These are phyloP conservation scores for Metopia argyrocephala DNA, from an alignment of 2,888 invertebrate species.

Conservation along the genomic window DNA sequence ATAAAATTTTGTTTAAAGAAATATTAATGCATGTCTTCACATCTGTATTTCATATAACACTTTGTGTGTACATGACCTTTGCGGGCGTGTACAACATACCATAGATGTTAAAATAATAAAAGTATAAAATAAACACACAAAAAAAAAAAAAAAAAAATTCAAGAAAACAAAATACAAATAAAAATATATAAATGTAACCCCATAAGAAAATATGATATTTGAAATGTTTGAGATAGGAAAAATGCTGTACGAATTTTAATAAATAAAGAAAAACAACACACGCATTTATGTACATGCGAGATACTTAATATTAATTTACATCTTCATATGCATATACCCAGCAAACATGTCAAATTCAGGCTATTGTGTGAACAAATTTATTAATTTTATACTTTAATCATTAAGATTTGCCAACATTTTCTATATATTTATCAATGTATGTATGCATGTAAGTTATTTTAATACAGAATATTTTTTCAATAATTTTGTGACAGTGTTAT, in stretches of 20 bases:
- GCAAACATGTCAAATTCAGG: too few relatives aligned
- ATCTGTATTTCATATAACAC: neutral
- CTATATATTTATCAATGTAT: too few relatives aligned
- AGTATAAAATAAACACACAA: too few relatives aligned
- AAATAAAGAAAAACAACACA: slow-evolving; percentile 4
- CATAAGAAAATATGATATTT: slow-evolving; percentile 42
- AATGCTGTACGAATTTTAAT: slow-evolving; percentile 62
- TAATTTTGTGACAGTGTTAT: too few relatives aligned
- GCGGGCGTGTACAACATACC: neutral
- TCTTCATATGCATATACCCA: too few relatives aligned
- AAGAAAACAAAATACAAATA: neutral
- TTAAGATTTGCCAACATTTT: too few relatives aligned
- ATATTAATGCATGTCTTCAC: neutral
- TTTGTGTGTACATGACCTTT: neutral
- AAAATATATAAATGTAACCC: slow-evolving; percentile 31
- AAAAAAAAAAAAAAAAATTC: neutral
- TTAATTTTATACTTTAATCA: too few relatives aligned
- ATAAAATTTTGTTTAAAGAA: neutral
- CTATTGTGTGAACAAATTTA: too few relatives aligned
- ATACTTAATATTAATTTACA: too few relatives aligned
- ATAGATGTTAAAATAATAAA: neutral
- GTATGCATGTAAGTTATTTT: too few relatives aligned
- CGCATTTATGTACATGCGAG: neutral
- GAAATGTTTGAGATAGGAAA: slow-evolving; percentile 30
- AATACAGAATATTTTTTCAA: too few relatives aligned